These are phyloP conservation scores for Vanessa tameamea DNA, from an alignment of 1,140 invertebrate species.

Conservation along the genomic window DNA sequence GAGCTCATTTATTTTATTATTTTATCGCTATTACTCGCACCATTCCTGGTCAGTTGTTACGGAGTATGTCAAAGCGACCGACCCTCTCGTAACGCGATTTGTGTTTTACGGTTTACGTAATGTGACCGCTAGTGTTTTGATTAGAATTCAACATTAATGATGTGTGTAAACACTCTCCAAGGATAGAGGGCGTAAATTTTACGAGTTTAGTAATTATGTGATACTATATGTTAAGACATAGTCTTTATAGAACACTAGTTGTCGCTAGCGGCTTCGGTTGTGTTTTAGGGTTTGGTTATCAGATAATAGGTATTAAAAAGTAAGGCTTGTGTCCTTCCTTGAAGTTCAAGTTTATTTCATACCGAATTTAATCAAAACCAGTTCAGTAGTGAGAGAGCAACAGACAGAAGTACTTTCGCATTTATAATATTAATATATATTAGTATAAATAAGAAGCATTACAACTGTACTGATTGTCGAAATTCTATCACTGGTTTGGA, in stretches of 20 bases:
- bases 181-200: background rate
- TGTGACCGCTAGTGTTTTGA: slow-evolving; percentile 37
- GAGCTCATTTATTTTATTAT: background rate
- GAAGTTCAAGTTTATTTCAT: too few species aligned
- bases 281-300: too few species aligned
- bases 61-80: slow-evolving; percentile 47
- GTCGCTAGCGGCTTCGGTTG: too few species aligned
- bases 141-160: slow-evolving; percentile 35
- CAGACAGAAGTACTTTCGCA: too few species aligned
- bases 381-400: too few species aligned
- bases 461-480: too few species aligned
- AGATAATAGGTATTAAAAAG: too few species aligned
- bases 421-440: too few species aligned
- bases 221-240: background rate
- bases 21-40: slow-evolving; percentile 33
- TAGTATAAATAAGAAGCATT: too few species aligned
- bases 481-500: too few species aligned
- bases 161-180: slow-evolving; percentile 9
- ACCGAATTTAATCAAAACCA: too few species aligned
- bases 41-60: slow-evolving; percentile 25
- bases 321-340: too few species aligned
- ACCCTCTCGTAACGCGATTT: slow-evolving; percentile 62
- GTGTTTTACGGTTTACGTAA: slow-evolving; percentile 66
- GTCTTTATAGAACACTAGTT: background rate
- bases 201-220: background rate